A percentile compares a stretch with the other conserved stretches of the same genome.
These are phyloP conservation scores for Macaria liturata DNA, from an alignment of 2,888 invertebrate genomes.

Conservation along the genomic window DNA sequence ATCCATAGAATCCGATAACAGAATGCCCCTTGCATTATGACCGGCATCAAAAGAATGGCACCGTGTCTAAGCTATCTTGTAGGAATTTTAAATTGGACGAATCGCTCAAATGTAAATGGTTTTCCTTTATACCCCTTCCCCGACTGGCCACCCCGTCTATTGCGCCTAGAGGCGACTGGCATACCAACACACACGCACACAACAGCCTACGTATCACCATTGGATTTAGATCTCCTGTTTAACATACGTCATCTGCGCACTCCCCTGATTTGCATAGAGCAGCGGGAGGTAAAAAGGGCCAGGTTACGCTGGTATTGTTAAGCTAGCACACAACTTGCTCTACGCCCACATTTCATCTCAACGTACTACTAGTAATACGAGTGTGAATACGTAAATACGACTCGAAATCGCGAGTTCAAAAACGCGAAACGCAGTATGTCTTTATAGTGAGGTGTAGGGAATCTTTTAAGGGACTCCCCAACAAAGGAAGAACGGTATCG, in stretches of 20 bases:
- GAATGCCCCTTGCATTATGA: slow-evolving; percentile 72
- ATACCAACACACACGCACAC: slow-evolving; percentile 80
- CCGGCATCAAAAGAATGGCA: slow-evolving; percentile 81
- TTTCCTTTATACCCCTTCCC: slow-evolving; percentile 84
- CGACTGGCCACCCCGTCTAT: slow-evolving; percentile 78
- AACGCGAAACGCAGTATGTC: slow-evolving; percentile 83
- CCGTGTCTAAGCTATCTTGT: slow-evolving; percentile 83
- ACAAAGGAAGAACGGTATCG: slow-evolving; percentile 72
- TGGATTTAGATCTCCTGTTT: slow-evolving; percentile 63
- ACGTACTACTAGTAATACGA: slow-evolving; percentile 78
- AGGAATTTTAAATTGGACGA: slow-evolving; percentile 85
- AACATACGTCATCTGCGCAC: slow-evolving; percentile 68
- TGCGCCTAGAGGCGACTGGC: slow-evolving; percentile 82
- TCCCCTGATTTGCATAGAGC: slow-evolving; percentile 59
- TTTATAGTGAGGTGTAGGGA: slow-evolving; percentile 76
- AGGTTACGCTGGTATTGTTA: slow-evolving; percentile 65
- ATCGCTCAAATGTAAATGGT: slow-evolving; percentile 85
- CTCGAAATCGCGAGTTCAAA: slow-evolving; percentile 80
- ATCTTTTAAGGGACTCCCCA: slow-evolving; percentile 69
- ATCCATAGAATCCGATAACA: slow-evolving; percentile 41
- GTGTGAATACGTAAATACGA: slow-evolving; percentile 82
- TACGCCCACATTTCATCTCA: slow-evolving; percentile 74
- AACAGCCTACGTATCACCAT: slow-evolving; percentile 74
- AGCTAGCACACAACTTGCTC: slow-evolving; percentile 65
- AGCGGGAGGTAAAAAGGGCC: slow-evolving; percentile 53